These are phyloP conservation scores for Drosophila melanosoma DNA, from an alignment of 2,888 invertebrate species.

Conservation along the genomic window DNA sequence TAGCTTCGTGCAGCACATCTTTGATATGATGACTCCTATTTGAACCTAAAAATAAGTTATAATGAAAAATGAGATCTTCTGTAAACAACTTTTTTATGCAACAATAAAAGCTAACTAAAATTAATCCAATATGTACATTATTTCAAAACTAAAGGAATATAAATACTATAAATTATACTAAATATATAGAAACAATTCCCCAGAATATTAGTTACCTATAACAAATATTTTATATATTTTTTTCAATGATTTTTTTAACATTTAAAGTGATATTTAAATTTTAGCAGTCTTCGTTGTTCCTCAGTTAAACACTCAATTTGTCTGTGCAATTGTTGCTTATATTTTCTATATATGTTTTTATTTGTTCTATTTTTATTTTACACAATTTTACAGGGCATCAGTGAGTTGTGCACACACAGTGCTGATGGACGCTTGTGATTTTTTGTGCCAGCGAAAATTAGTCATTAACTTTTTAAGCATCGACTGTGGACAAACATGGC, in stretches of 20 bases:
- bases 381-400: conserved; percentile 9
- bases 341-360: neutral
- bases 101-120: too few species aligned
- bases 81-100: neutral
- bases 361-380: neutral
- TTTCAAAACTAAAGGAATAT: too few species aligned
- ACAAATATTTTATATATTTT: too few species aligned
- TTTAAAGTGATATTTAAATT: neutral
- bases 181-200: too few species aligned
- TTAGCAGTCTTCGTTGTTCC: neutral
- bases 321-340: neutral
- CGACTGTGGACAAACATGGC: conserved; percentile 76
- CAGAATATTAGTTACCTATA: too few species aligned
- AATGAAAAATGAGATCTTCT: neutral
- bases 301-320: neutral
- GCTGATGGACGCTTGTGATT: conserved; percentile 29
- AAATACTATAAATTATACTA: too few species aligned
- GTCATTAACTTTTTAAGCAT: conserved; percentile 80
- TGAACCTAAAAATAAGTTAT: neutral
- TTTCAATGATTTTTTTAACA: neutral
- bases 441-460: conserved; percentile 70
- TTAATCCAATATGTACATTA: too few species aligned
- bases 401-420: neutral
- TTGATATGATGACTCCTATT: neutral
- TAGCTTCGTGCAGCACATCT: neutral